phyloP scores from a whole-genome alignment of 2,888 invertebrate genomes.

The Phyto melanocephala region DNA sequence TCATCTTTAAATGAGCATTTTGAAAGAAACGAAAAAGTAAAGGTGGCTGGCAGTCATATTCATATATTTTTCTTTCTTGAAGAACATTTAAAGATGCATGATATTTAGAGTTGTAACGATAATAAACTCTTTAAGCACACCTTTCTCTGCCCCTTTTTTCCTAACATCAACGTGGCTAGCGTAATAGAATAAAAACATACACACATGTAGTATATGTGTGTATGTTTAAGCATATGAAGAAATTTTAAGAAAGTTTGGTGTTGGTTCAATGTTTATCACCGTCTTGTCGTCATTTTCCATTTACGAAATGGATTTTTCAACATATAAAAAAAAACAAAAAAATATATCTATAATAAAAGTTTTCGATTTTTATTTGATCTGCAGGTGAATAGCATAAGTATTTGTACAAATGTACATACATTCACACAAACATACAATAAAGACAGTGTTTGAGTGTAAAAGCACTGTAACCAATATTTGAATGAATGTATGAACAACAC shows the following conservation, averaged over 20 bases:
- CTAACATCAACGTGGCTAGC: background rate
- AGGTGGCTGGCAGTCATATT: conserved; percentile 12
- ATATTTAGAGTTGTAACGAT: conserved; percentile 11
- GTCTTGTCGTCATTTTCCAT: conserved; percentile 67
- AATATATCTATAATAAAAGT: background rate
- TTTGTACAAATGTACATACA: too few species aligned
- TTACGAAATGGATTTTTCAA: conserved; percentile 66
- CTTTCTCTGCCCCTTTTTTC: background rate
- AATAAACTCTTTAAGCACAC: conserved; percentile 7
- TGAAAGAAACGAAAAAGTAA: background rate
- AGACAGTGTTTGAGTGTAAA: conserved; percentile 17
- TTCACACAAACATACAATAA: too few species aligned
- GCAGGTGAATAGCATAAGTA: background rate
- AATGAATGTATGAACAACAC: conserved; percentile 18
- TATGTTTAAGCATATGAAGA: background rate
- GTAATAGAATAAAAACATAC: conserved; percentile 35
- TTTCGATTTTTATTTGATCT: background rate
- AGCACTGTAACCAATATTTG: conserved; percentile 22
- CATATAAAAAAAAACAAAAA: conserved; percentile 1
- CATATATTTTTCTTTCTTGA: background rate
- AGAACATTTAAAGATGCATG: background rate
- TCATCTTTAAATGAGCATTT: conserved; percentile 42
- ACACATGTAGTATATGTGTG: too few species aligned
- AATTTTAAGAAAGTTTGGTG: conserved; percentile 10
- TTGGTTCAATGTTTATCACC: conserved; percentile 61